Evolutionary conservation across 2,888 invertebrate genomes (phyloP).

Genomic region (Elgonia sp.): DNA sequence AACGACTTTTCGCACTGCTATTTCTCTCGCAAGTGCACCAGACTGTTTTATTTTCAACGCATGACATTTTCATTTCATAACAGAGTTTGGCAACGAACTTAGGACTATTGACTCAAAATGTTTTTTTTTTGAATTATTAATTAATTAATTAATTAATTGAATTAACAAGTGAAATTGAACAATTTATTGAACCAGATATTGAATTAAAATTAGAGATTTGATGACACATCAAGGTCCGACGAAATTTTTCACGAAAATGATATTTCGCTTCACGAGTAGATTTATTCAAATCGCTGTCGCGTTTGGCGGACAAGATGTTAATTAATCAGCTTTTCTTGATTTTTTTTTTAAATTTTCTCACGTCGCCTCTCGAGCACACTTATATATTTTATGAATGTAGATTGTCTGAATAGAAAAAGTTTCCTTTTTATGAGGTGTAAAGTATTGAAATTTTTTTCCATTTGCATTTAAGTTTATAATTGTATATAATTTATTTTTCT

Average conservation of each 20-base stretch:
- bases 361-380: not conserved
- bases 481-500: too few species aligned
- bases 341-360: constrained; percentile 40
- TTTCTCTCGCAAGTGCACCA: constrained; percentile 16
- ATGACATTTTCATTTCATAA: constrained; percentile 64
- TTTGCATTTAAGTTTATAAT: too few species aligned
- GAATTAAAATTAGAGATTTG: too few species aligned
- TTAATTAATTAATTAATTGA: not conserved
- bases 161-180: not conserved
- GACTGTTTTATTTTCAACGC: constrained; percentile 60
- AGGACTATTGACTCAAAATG: not conserved
- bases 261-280: constrained; percentile 10
- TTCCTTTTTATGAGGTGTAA: too few species aligned
- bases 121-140: not conserved
- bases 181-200: not conserved
- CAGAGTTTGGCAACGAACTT: constrained; percentile 39
- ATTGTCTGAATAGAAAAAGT: too few species aligned
- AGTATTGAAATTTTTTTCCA: too few species aligned
- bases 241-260: constrained; percentile 33
- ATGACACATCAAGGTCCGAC: constrained; percentile 14
- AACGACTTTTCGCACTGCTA: constrained; percentile 4
- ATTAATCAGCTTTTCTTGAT: constrained; percentile 34
- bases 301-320: constrained; percentile 9
- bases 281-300: constrained; percentile 17
- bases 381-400: not conserved